Conservation (phyloP, 2,888 invertebrate genomes). For the Mongoloraphidia duomilia region DNA sequence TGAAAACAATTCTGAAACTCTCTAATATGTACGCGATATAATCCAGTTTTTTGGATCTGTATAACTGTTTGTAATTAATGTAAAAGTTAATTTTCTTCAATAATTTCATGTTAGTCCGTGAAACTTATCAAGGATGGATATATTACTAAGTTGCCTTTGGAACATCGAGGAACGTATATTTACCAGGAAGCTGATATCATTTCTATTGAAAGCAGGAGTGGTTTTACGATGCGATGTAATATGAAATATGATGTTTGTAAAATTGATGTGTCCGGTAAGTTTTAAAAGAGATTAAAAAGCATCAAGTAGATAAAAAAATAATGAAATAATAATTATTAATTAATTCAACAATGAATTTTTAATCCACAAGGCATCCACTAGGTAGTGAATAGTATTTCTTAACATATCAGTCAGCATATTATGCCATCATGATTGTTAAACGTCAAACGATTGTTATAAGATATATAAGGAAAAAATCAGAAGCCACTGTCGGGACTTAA, state of each 20-base stretch:
- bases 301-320: not conserved
- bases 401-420: too few species aligned
- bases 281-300: conserved; percentile 3
- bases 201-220: conserved; percentile 38
- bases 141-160: conserved; percentile 37
- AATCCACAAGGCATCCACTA: too few species aligned
- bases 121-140: conserved; percentile 23
- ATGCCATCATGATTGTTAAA: too few species aligned
- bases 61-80: not conserved
- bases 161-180: conserved; percentile 41
- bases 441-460: too few species aligned
- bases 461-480: too few species aligned
- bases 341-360: too few species aligned
- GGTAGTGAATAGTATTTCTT: too few species aligned
- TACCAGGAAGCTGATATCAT: conserved; percentile 44
- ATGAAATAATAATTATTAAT: conserved; percentile 4
- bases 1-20: too few species aligned
- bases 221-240: conserved; percentile 47
- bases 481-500: too few species aligned
- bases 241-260: conserved; percentile 50
- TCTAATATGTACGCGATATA: not conserved
- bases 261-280: conserved; percentile 40
- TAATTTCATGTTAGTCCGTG: conserved; percentile 26
- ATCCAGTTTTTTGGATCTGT: not conserved
- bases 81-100: not conserved